Conservation (phyloP, 2,113 vertebrate species). For the Oreochromis aureus region DNA sequence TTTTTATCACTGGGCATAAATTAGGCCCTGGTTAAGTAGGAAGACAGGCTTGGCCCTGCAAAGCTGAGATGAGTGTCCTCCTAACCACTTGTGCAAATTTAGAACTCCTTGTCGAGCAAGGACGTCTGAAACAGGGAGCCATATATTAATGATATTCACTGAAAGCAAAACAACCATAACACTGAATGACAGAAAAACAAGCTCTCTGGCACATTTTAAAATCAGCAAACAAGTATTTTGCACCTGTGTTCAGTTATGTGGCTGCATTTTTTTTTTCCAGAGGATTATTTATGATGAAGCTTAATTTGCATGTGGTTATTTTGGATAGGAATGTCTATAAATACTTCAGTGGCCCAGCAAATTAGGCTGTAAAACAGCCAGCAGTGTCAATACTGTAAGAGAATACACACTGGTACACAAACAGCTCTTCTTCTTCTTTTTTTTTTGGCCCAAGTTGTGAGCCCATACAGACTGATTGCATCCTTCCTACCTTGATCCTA, state of each 20-base stretch:
- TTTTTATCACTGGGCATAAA: conserved; percentile 58
- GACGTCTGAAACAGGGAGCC: conserved; percentile 30
- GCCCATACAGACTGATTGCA: background rate
- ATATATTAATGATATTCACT: conserved; percentile 49
- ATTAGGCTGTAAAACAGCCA: conserved; percentile 25
- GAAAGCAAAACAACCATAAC: conserved; percentile 14
- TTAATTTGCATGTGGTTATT: conserved; percentile 38
- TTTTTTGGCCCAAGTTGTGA: background rate
- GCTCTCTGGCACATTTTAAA: background rate
- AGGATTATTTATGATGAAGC: conserved; percentile 39
- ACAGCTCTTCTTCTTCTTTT: background rate
- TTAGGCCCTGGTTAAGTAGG: conserved; percentile 36
- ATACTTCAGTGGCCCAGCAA: conserved; percentile 30
- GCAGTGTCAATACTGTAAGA: background rate
- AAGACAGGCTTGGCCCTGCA: conserved; percentile 8
- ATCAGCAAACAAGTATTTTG: conserved; percentile 21
- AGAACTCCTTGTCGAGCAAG: conserved; percentile 51
- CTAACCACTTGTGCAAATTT: conserved; percentile 33
- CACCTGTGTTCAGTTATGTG: conserved; percentile 32
- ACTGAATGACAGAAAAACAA: conserved; percentile 8
- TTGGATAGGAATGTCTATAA: conserved; percentile 20
- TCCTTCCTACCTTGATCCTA: conserved; percentile 1
- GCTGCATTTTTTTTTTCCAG: background rate
- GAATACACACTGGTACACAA: background rate
- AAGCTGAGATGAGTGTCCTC: conserved; percentile 43